Percentiles rank a stretch among this genome's conserved stretches.
Evolutionary conservation across 1,140 invertebrate species (phyloP).

Genomic region (Spodoptera frugiperda): DNA sequence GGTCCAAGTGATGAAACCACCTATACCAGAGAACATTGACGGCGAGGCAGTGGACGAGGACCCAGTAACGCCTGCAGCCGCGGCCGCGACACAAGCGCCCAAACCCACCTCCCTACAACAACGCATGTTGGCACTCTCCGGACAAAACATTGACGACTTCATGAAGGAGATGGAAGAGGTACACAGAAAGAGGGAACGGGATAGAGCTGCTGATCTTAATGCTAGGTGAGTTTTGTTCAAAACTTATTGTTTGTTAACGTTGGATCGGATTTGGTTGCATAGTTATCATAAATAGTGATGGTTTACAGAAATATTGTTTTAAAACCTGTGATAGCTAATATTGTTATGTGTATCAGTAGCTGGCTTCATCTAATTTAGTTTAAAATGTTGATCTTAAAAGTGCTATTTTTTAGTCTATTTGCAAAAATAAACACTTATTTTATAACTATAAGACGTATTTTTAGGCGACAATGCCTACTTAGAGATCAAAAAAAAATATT

Average conservation of each 20-base stretch:
- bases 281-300: too few species aligned
- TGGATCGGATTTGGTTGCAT: too few species aligned
- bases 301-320: neutral
- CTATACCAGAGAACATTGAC: constrained; percentile 58
- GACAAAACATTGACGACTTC: constrained; percentile 96
- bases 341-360: too few species aligned
- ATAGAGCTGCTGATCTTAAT: constrained; percentile 88
- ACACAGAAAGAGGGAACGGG: constrained; percentile 90
- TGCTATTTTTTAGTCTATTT: too few species aligned
- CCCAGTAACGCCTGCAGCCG: neutral
- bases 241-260: too few species aligned
- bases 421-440: too few species aligned
- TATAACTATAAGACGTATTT: too few species aligned
- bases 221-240: constrained; percentile 77
- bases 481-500: too few species aligned
- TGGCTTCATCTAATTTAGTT: too few species aligned
- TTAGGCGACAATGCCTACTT: too few species aligned
- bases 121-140: constrained; percentile 93
- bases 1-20: neutral
- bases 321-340: neutral
- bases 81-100: constrained; percentile 69
- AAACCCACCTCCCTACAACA: constrained; percentile 93
- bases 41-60: constrained; percentile 66
- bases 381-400: too few species aligned
- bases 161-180: constrained; percentile 97